Evolutionary conservation across 2,888 invertebrate genomes (phyloP).

Genomic region (Oligia fasciuncula): DNA sequence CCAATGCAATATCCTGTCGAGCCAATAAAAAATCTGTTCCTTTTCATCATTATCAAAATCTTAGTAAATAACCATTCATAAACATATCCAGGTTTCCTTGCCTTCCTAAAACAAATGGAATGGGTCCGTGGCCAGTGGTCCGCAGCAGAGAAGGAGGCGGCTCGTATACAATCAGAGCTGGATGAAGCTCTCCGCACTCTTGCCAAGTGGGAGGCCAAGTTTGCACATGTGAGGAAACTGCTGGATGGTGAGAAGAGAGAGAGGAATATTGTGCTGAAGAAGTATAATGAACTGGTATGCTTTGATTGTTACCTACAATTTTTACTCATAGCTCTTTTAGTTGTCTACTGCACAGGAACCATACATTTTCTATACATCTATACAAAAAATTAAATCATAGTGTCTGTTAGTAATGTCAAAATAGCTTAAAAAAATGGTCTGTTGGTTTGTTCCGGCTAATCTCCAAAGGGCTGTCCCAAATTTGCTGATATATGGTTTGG

Average conservation of each 20-base stretch:
- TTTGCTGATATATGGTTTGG: neutral
- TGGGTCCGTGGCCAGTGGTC: constrained; percentile 93
- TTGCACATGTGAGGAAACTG: constrained; percentile 94
- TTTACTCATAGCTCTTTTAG: neutral
- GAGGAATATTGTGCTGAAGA: constrained; percentile 92
- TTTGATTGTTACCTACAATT: neutral
- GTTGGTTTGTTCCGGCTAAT: neutral
- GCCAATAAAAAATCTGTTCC: neutral
- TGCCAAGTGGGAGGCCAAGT: constrained; percentile 94
- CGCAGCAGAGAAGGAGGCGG: constrained; percentile 93
- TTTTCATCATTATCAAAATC: neutral
- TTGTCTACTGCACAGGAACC: neutral
- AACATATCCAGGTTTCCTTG: constrained; percentile 91
- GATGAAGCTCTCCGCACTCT: constrained; percentile 93
- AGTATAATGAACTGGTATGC: constrained; percentile 92
- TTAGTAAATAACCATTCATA: neutral
- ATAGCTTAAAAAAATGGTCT: too few relatives aligned
- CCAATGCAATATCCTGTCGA: neutral
- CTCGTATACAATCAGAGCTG: constrained; percentile 92
- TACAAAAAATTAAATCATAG: too few relatives aligned
- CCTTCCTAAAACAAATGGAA: constrained; percentile 93
- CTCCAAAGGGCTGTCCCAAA: neutral
- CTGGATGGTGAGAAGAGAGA: constrained; percentile 94
- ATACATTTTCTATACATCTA: neutral
- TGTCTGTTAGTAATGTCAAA: too few relatives aligned